Evolutionary conservation across 2,113 vertebrate species (phyloP).

Genomic region (Chionodraco myersi): DNA sequence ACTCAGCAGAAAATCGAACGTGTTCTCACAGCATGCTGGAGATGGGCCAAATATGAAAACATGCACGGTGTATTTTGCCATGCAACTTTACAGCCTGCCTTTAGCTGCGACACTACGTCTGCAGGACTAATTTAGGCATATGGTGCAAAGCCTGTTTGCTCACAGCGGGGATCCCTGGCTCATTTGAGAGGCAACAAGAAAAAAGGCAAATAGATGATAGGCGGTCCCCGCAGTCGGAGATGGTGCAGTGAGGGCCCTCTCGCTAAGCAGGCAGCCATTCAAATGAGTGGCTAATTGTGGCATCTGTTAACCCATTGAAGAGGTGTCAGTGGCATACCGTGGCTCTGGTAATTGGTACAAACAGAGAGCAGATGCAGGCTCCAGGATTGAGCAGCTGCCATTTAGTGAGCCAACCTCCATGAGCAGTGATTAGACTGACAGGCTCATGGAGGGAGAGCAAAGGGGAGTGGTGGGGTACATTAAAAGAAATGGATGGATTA

Average conservation of each 20-base stretch:
- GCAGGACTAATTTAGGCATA: constrained; percentile 53
- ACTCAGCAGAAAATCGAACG: background rate
- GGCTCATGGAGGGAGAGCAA: constrained; percentile 33
- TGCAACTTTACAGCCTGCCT: background rate
- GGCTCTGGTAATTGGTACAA: constrained; percentile 84
- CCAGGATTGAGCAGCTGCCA: constrained; percentile 77
- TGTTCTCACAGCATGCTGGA: background rate
- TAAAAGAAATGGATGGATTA: background rate
- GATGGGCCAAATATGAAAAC: background rate
- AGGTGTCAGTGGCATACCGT: constrained; percentile 79
- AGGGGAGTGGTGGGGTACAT: background rate
- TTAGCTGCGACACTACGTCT: constrained; percentile 24
- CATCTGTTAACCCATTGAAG: constrained; percentile 89
- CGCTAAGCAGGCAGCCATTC: constrained; percentile 88
- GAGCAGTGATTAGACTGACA: constrained; percentile 67
- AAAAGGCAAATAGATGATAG: constrained; percentile 71
- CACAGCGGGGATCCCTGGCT: constrained; percentile 59
- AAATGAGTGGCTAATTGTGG: constrained; percentile 81
- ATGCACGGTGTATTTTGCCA: constrained; percentile 9
- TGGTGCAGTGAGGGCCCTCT: constrained; percentile 83
- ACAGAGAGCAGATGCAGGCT: constrained; percentile 83
- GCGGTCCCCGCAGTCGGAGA: constrained; percentile 82
- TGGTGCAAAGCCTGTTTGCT: constrained; percentile 57
- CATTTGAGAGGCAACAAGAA: constrained; percentile 62
- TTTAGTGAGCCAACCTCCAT: constrained; percentile 71